Evolutionary conservation across 2,113 vertebrate species (phyloP).

Genomic region (Tonatia bakeri): DNA sequence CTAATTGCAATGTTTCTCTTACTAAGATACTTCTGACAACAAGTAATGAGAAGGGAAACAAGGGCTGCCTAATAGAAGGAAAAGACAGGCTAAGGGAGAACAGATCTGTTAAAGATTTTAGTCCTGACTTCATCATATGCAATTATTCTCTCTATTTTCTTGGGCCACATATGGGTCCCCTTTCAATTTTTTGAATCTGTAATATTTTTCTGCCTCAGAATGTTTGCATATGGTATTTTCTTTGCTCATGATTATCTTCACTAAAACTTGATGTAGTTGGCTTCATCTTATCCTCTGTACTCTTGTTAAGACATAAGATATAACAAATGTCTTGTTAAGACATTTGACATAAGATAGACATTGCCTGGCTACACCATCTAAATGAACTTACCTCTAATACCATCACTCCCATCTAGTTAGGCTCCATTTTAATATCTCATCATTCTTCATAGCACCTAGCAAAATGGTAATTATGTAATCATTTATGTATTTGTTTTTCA

Average conservation of each 20-base stretch:
- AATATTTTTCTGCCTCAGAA: slow-evolving; percentile 7
- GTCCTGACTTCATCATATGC: neutral
- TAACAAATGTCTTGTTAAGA: no score
- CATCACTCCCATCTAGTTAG: neutral
- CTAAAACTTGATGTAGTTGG: neutral
- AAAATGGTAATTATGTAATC: neutral
- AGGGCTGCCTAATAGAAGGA: neutral
- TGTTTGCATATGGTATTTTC: neutral
- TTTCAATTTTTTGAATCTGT: neutral
- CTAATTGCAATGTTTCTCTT: neutral
- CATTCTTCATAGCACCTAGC: neutral
- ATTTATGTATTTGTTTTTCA: neutral
- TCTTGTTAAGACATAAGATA: no score
- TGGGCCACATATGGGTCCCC: neutral
- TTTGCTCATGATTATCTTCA: neutral
- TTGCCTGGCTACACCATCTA: neutral
- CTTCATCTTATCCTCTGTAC: neutral
- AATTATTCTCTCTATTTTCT: neutral
- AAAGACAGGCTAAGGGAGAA: neutral
- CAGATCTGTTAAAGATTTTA: neutral
- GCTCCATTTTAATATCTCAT: neutral
- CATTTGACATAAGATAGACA: neutral
- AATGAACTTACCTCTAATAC: neutral
- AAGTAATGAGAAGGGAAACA: neutral
- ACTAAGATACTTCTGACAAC: neutral